phyloP scores from a whole-genome alignment of 2,797 vertebrate genomes.

The Neosilurus hyrtlii region DNA sequence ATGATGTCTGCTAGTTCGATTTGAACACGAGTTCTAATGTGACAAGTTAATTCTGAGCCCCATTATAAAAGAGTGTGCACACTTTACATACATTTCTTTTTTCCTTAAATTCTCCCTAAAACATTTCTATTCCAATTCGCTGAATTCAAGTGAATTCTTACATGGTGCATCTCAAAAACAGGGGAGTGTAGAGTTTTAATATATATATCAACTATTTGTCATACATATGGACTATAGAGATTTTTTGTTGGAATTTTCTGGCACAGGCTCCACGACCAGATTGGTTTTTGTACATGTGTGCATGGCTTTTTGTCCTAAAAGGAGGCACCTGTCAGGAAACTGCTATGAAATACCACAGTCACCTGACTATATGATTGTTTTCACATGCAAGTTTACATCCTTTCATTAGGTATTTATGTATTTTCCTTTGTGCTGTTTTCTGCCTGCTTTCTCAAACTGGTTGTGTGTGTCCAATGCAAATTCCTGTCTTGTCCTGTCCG shows the following conservation, averaged over 20 bases:
- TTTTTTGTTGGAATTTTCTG: neutral
- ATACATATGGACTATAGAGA: neutral
- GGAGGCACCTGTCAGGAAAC: conserved; percentile 64
- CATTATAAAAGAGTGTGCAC: neutral
- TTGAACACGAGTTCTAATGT: neutral
- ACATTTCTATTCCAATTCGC: neutral
- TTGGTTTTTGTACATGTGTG: neutral
- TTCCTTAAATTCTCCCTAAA: too few species aligned
- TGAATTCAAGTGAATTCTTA: too few species aligned
- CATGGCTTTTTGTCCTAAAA: conserved; percentile 11
- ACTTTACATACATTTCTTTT: neutral
- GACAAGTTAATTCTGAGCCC: neutral
- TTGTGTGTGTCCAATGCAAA: conserved; percentile 8
- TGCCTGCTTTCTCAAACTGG: conserved; percentile 21
- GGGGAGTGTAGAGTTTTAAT: neutral
- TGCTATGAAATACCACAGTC: conserved; percentile 34
- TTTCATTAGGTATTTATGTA: conserved; percentile 38
- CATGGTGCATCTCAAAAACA: neutral
- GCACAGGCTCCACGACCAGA: neutral
- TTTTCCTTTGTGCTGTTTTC: conserved; percentile 44
- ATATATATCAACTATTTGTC: neutral
- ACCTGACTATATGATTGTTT: conserved; percentile 27
- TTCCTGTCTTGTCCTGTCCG: conserved; percentile 28
- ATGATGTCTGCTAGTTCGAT: neutral
- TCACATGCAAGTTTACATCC: conserved; percentile 26